phyloP scores from a whole-genome alignment of 1,140 invertebrate genomes.

The Neuroterus valhalla region DNA sequence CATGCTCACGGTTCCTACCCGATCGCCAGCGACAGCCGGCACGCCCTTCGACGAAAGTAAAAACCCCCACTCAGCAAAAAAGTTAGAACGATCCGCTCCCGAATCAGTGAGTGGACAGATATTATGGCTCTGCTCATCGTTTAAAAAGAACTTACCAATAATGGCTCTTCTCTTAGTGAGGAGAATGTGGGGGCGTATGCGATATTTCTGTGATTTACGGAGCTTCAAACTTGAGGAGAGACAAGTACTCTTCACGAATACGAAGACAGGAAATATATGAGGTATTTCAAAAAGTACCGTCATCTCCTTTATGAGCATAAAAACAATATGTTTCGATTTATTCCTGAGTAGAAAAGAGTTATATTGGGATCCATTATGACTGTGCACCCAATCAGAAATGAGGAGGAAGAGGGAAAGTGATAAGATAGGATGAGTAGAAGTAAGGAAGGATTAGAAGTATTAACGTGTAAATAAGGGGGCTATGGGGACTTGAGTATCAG shows the following conservation, averaged over 20 bases:
- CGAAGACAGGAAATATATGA: not conserved
- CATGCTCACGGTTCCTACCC: conserved; percentile 56
- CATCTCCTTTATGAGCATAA: no score
- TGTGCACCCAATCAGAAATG: no score
- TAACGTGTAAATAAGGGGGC: no score
- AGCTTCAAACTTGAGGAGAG: not conserved
- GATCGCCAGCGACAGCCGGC: conserved; percentile 35
- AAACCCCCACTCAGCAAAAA: conserved; percentile 18
- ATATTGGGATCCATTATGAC: no score
- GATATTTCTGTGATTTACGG: conserved; percentile 4
- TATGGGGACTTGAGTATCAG: no score
- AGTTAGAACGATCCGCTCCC: not conserved
- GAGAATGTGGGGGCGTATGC: conserved; percentile 18
- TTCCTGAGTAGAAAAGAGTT: no score
- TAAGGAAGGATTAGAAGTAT: no score
- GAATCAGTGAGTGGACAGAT: conserved; percentile 5
- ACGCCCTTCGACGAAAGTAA: conserved; percentile 51
- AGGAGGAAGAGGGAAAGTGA: no score
- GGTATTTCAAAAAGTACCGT: no score
- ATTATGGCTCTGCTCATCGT: not conserved
- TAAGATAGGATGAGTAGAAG: no score
- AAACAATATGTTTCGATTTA: no score
- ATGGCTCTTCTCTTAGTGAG: conserved; percentile 29
- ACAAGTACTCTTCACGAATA: not conserved
- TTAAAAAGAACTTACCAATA: conserved; percentile 7